These are phyloP conservation scores for Axea sp. DNA, from an alignment of 2,888 invertebrate genomes.

Conservation along the genomic window DNA sequence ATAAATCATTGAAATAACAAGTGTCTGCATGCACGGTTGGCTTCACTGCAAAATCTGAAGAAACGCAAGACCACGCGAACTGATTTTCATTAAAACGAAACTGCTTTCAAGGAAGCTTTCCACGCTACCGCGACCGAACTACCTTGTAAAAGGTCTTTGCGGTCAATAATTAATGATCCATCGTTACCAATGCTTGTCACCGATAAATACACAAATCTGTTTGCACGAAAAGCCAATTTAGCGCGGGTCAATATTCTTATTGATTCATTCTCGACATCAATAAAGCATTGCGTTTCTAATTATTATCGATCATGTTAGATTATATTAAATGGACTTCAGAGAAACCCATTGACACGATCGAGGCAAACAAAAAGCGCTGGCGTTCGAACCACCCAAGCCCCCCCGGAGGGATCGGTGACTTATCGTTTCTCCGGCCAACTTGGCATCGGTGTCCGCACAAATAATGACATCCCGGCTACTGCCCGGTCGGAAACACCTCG, in stretches of 20 bases:
- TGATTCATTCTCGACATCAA: slow-evolving; percentile 20
- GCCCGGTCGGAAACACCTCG: slow-evolving; percentile 76
- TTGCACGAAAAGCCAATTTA: slow-evolving; percentile 9
- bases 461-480: slow-evolving; percentile 78
- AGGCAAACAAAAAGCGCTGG: slow-evolving; percentile 16
- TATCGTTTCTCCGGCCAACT: slow-evolving; percentile 51
- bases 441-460: slow-evolving; percentile 65
- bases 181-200: slow-evolving; percentile 20
- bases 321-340: slow-evolving; percentile 12
- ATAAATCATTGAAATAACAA: no score
- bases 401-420: slow-evolving; percentile 52
- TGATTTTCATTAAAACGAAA: no score
- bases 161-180: not conserved
- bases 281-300: slow-evolving; percentile 19
- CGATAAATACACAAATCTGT: slow-evolving; percentile 20
- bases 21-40: no score
- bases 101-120: no score
- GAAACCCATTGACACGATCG: slow-evolving; percentile 28
- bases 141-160: no score
- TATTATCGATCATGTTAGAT: slow-evolving; percentile 30
- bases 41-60: no score
- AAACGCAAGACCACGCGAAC: no score
- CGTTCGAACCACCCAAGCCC: slow-evolving; percentile 8
- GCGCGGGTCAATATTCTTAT: slow-evolving; percentile 14
- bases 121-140: no score